phyloP scores from a whole-genome alignment of 2,888 invertebrate genomes.

The Tiliacea aurago region DNA sequence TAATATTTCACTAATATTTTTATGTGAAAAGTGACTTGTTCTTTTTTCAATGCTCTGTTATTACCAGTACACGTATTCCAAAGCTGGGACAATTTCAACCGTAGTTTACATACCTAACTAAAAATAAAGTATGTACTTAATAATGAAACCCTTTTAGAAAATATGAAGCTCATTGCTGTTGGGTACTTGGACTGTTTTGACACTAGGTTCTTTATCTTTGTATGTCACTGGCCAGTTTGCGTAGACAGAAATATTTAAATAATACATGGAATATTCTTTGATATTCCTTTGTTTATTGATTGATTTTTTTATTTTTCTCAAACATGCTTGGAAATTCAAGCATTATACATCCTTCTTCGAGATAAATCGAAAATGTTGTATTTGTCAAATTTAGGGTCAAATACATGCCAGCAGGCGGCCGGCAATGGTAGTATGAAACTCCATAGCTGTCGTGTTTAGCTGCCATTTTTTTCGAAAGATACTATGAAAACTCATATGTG shows the following conservation, averaged over 20 bases:
- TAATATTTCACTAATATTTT: too few species aligned
- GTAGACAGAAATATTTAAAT: conserved; percentile 16
- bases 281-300: not conserved
- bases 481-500: too few species aligned
- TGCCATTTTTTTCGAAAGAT: too few species aligned
- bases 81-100: not conserved
- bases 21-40: not conserved
- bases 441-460: too few species aligned
- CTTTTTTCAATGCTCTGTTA: too few species aligned
- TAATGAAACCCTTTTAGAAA: conserved; percentile 14
- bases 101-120: conserved; percentile 1
- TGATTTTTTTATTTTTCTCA: not conserved
- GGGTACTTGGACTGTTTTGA: conserved; percentile 5
- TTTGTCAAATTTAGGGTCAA: too few species aligned
- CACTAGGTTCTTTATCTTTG: conserved; percentile 18
- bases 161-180: conserved; percentile 9
- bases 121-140: not conserved
- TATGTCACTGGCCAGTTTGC: conserved; percentile 12
- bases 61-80: not conserved
- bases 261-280: conserved; percentile 2
- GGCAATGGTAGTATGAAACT: too few species aligned
- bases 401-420: too few species aligned
- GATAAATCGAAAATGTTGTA: too few species aligned
- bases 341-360: too few species aligned
- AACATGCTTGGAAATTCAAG: too few species aligned